Evolutionary conservation across 2,888 invertebrate genomes (phyloP), one percentile per base, ranked within the genome.

Genomic region (Nemotelus pantherinus): DNA sequence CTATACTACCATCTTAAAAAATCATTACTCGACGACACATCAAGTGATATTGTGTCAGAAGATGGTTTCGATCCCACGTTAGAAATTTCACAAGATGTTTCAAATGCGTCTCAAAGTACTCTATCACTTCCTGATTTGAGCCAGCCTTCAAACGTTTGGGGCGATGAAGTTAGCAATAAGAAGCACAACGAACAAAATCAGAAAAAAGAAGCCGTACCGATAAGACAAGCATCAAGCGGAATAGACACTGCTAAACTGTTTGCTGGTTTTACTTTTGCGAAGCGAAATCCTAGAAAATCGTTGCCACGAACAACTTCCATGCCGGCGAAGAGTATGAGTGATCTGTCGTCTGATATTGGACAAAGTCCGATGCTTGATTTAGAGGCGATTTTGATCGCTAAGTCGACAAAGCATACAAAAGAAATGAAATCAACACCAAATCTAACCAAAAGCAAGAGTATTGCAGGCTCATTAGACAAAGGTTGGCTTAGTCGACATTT

Each of bases 1-100:
- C 92, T 92, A 86, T 95, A 95, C 85, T 95, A 93, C 87, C 91
- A 93, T 81, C 85, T 95, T 5, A 95, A 95, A 87, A 93, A 93
- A 55, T 89, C 90, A 44, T 92, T 92, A 43, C 87, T 95, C 67
- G 94, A 95, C 83, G 91, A 92, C 82, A 92, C 93, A 3, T 87
- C 94, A 7, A 89, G 89, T 78, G 90, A 90, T 82, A 88, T 91
- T 44, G 89, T 85, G 39, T 78, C 82, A 41, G 86, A 86, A 50
- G 85, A 87, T 77, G 86, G 86, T 0, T 86, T 85, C 68, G 85
- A 86, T 82, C 64, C 74, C 25, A 63, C 57, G 3, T 76, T 86
- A 39, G 85, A 86, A 80, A 84, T 84, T 78, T 83, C 85, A 0
- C 84, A 85, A 71, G 80, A 80, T 0, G 45, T 6, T 6, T 53